Percentiles rank a stretch among this genome's conserved stretches.
Evolutionary conservation across 2,888 invertebrate genomes (phyloP).

Genomic region (Caenorhabditis sp.): DNA sequence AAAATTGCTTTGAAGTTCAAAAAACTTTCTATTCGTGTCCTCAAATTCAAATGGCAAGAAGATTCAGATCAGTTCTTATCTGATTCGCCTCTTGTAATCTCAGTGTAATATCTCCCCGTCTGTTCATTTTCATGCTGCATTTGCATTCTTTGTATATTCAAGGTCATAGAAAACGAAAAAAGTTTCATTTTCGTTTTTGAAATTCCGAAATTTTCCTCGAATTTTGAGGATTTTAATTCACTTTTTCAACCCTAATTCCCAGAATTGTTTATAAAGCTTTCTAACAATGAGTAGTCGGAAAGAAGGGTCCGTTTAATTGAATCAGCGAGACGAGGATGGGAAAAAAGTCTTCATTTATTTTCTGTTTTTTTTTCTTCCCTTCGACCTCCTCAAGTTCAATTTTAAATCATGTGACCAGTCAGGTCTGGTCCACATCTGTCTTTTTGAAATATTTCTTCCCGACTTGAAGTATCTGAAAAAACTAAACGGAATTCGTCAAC

Average conservation of each 20-base stretch:
- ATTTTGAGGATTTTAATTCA: too few species aligned
- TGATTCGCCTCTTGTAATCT: neutral
- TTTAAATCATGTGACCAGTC: conserved; percentile 23
- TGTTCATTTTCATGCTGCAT: neutral
- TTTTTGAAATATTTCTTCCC: neutral
- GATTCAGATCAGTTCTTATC: conserved; percentile 25
- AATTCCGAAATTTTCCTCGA: conserved; percentile 3
- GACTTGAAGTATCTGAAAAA: too few species aligned
- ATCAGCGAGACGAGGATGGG: conserved; percentile 28
- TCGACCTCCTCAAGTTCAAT: conserved; percentile 21
- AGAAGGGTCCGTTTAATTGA: conserved; percentile 48
- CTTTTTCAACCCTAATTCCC: conserved; percentile 25
- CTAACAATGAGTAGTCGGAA: conserved; percentile 19
- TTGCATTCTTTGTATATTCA: neutral
- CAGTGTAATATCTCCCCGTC: neutral
- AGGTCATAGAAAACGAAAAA: too few species aligned
- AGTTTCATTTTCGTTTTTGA: too few species aligned
- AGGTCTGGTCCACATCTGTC: neutral
- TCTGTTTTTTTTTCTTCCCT: conserved; percentile 13
- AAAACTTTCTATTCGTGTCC: conserved; percentile 8
- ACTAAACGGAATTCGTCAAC: conserved; percentile 9
- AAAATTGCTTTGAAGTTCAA: neutral
- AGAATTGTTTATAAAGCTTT: conserved; percentile 33
- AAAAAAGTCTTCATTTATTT: conserved; percentile 36
- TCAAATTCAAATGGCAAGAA: neutral